Evolutionary conservation across 30 jellyfish, hydroid and myxozoan species (phyloP).

Genomic region (Cassiopea xamachana): DNA sequence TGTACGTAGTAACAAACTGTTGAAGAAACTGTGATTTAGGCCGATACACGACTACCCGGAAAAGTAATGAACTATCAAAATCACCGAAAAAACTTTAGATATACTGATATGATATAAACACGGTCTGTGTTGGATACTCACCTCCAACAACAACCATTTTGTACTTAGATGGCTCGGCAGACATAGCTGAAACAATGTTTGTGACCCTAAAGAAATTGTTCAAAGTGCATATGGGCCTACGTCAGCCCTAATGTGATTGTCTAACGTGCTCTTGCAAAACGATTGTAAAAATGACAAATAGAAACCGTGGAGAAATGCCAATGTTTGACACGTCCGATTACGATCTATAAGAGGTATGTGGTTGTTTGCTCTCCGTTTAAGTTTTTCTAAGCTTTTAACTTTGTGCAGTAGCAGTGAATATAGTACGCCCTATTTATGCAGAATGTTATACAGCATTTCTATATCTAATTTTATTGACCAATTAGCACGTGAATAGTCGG

Average conservation of each 20-base stretch:
- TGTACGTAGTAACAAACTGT: too few relatives aligned
- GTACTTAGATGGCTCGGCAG: slow-evolving; percentile 97
- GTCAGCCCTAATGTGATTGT: slow-evolving; percentile 6
- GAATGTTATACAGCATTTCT: slow-evolving; percentile 34
- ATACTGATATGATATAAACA: background rate
- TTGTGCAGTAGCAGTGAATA: background rate
- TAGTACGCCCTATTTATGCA: slow-evolving; percentile 57
- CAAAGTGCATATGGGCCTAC: slow-evolving; percentile 18
- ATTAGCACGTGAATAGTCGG: slow-evolving; percentile 62
- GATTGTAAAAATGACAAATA: background rate
- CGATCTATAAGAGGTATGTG: background rate
- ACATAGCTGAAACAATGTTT: slow-evolving; percentile 29
- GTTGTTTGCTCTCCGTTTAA: background rate
- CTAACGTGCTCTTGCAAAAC: background rate
- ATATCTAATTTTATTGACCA: slow-evolving; percentile 73
- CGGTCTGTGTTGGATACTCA: slow-evolving; percentile 15
- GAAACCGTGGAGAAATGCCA: background rate
- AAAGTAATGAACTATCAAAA: background rate
- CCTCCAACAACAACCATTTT: slow-evolving; percentile 99
- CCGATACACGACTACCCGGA: slow-evolving; percentile 38
- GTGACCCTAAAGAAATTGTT: background rate
- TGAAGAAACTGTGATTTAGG: slow-evolving; percentile 7
- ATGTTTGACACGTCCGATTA: background rate
- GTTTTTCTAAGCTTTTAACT: background rate
- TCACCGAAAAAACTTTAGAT: background rate